These are phyloP conservation scores for Corythucha ciliata DNA, from an alignment of 2,888 invertebrate species.

Conservation along the genomic window DNA sequence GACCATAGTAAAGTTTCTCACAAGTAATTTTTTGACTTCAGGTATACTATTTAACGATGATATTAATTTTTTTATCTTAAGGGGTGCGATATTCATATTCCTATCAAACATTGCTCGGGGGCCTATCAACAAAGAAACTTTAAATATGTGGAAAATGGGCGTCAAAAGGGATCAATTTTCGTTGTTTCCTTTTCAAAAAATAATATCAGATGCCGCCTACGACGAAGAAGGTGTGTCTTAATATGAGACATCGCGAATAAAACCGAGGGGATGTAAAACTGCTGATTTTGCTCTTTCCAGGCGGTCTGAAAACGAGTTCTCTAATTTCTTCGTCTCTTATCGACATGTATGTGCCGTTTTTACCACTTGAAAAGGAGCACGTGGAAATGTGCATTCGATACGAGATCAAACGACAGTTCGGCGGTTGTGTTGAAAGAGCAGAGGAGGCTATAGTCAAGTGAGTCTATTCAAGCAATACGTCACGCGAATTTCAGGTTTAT, in stretches of 20 bases:
- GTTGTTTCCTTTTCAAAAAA: too few relatives aligned
- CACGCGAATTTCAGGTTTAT: conserved; percentile 6
- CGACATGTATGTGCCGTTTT: conserved; percentile 25
- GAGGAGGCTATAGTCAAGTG: neutral
- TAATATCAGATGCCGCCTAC: too few relatives aligned
- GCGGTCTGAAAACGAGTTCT: conserved; percentile 23
- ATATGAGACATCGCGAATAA: too few relatives aligned
- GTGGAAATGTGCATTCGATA: conserved; percentile 20
- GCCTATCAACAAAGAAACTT: conserved; percentile 53
- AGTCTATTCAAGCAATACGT: too few relatives aligned
- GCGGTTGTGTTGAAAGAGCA: neutral
- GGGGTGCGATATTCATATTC: conserved; percentile 87
- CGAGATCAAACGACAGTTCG: neutral
- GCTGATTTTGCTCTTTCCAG: conserved; percentile 18
- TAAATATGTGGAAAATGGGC: conserved; percentile 47
- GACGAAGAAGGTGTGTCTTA: too few relatives aligned
- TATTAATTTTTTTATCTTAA: neutral
- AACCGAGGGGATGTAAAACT: too few relatives aligned
- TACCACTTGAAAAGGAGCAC: conserved; percentile 24
- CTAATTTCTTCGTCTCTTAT: conserved; percentile 22
- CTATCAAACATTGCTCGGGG: conserved; percentile 87
- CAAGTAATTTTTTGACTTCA: neutral
- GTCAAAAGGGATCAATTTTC: conserved; percentile 39
- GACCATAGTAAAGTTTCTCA: neutral
- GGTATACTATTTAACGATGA: neutral